Evolutionary conservation across 1,140 invertebrate genomes (phyloP).

Genomic region (Colletes latitarsis): DNA sequence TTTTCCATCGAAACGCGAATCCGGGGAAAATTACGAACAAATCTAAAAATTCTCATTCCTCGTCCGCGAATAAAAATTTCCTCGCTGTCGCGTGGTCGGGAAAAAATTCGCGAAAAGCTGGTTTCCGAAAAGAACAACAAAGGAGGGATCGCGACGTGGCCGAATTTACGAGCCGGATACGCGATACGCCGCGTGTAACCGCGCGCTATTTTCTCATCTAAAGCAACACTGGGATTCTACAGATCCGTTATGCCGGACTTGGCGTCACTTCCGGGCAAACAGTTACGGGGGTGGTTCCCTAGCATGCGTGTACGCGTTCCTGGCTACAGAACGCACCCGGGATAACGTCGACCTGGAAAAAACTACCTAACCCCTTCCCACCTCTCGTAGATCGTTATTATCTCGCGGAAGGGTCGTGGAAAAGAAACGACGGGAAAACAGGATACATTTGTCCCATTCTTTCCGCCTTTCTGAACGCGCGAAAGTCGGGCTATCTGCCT

Average conservation of each 20-base stretch:
- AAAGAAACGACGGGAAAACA: slow-evolving; percentile 18
- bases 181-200: background rate
- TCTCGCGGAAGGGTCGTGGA: slow-evolving; percentile 36
- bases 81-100: no score
- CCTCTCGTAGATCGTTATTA: slow-evolving; percentile 62
- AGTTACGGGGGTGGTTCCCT: slow-evolving; percentile 11
- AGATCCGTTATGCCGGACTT: slow-evolving; percentile 14
- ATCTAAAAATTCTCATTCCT: no score
- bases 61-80: no score
- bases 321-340: background rate
- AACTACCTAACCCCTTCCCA: slow-evolving; percentile 1
- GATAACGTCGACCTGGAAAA: slow-evolving; percentile 34
- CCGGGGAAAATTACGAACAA: no score
- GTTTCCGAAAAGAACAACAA: background rate
- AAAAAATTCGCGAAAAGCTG: background rate
- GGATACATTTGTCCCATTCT: slow-evolving; percentile 27
- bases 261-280: slow-evolving; percentile 25
- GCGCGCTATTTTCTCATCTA: slow-evolving; percentile 14
- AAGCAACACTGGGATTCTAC: slow-evolving; percentile 6
- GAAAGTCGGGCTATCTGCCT: slow-evolving; percentile 34
- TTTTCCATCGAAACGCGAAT: no score
- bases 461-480: background rate
- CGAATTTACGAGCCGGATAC: slow-evolving; percentile 21
- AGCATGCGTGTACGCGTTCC: slow-evolving; percentile 22
- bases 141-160: background rate